Percentiles rank a stretch among this genome's conserved stretches.
These are phyloP conservation scores for Saxidomus purpurata DNA, from an alignment of 1,140 invertebrate genomes.

Conservation along the genomic window DNA sequence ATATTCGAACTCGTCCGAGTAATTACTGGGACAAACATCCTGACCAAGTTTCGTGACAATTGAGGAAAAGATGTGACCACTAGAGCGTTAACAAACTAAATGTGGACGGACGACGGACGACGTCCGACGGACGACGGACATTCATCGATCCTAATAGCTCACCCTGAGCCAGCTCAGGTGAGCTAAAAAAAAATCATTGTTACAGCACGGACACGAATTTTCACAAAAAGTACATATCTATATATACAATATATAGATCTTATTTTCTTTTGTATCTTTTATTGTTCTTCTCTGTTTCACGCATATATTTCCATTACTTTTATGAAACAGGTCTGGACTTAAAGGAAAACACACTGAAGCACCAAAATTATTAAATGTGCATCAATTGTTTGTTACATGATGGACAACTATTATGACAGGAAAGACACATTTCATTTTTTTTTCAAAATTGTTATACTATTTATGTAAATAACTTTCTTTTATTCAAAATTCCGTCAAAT, in stretches of 20 bases:
- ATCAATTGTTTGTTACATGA: slow-evolving; percentile 30
- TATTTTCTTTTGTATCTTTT: slow-evolving; percentile 31
- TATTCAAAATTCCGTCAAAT: slow-evolving; percentile 6
- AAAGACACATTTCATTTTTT: slow-evolving; percentile 19
- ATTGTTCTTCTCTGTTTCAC: background rate
- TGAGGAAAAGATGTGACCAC: too few species aligned
- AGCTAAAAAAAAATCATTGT: slow-evolving; percentile 13
- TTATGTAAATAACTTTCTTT: background rate
- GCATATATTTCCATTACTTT: background rate
- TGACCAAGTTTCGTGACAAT: too few species aligned
- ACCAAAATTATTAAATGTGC: slow-evolving; percentile 18
- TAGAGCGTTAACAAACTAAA: too few species aligned
- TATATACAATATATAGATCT: background rate
- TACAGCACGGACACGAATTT: background rate
- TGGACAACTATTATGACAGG: slow-evolving; percentile 26
- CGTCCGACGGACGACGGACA: too few species aligned
- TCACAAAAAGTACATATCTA: background rate
- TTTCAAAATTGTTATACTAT: background rate
- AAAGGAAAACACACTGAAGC: background rate
- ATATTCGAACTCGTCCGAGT: too few species aligned
- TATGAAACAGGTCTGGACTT: slow-evolving; percentile 2
- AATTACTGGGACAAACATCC: too few species aligned
- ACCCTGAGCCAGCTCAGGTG: too few species aligned
- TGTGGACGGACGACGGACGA: too few species aligned
- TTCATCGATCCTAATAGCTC: too few species aligned